A percentile compares a stretch with the other conserved stretches of the same genome.
Conservation (phyloP, 2,888 invertebrate species). For the Pseudoips prasinana region DNA sequence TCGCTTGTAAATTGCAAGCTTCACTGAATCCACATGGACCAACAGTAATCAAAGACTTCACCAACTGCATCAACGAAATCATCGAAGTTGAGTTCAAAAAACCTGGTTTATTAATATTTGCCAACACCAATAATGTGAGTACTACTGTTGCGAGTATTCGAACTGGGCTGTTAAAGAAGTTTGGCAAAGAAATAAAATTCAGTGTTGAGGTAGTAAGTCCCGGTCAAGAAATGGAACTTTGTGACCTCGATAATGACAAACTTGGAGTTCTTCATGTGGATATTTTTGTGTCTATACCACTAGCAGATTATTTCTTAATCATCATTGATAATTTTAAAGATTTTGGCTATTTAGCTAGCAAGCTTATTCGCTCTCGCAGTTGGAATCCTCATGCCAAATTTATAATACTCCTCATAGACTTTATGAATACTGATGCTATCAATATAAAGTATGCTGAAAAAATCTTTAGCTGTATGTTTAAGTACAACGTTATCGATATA, state of each 20-base stretch:
- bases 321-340: slow-evolving; percentile 51
- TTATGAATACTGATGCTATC: slow-evolving; percentile 22
- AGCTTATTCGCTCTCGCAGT: slow-evolving; percentile 49
- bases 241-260: slow-evolving; percentile 32
- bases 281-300: slow-evolving; percentile 37
- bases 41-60: slow-evolving; percentile 49
- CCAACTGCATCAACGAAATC: slow-evolving; percentile 47
- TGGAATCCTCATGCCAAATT: slow-evolving; percentile 69
- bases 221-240: slow-evolving; percentile 37
- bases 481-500: slow-evolving; percentile 55
- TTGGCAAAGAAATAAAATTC: slow-evolving; percentile 42
- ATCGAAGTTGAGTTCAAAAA: slow-evolving; percentile 46
- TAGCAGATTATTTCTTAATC: slow-evolving; percentile 57
- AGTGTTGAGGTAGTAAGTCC: slow-evolving; percentile 48
- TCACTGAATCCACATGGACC: slow-evolving; percentile 50
- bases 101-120: slow-evolving; percentile 54
- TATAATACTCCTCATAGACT: slow-evolving; percentile 52
- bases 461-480: slow-evolving; percentile 57
- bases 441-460: slow-evolving; percentile 43
- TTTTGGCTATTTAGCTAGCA: slow-evolving; percentile 46
- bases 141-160: slow-evolving; percentile 44
- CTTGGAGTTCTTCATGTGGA: slow-evolving; percentile 41
- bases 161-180: slow-evolving; percentile 40
- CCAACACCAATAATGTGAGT: slow-evolving; percentile 44
- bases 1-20: slow-evolving; percentile 20